Percentiles rank a stretch among this genome's conserved stretches.
Conservation (phyloP, 2,113 vertebrate genomes). For the Austrofundulus limnaeus region DNA sequence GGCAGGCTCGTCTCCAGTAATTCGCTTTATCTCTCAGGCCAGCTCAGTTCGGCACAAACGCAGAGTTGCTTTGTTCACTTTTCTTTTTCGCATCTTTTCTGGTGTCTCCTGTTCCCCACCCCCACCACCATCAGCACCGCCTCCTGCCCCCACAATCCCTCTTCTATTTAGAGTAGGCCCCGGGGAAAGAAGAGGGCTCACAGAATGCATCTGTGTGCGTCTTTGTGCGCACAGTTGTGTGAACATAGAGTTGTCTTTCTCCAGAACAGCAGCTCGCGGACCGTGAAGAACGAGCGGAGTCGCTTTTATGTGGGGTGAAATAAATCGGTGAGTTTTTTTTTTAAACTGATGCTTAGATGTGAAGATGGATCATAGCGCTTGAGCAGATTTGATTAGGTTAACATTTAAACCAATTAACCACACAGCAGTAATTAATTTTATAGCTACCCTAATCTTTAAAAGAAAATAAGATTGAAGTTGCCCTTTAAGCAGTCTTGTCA, state of each 20-base stretch:
- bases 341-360: not conserved
- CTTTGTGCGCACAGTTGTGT: slow-evolving; percentile 45
- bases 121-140: slow-evolving; percentile 12
- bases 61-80: slow-evolving; percentile 13
- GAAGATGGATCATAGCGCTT: slow-evolving; percentile 11
- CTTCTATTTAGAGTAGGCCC: slow-evolving; percentile 74
- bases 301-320: not conserved
- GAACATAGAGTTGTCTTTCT: slow-evolving; percentile 33
- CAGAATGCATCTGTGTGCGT: slow-evolving; percentile 43
- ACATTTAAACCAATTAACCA: slow-evolving; percentile 22
- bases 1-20: not conserved
- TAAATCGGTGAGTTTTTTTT: slow-evolving; percentile 3
- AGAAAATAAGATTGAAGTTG: no score
- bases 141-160: slow-evolving; percentile 70
- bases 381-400: slow-evolving; percentile 31
- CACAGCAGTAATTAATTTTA: slow-evolving; percentile 1
- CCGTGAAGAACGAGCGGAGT: not conserved
- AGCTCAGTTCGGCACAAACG: not conserved
- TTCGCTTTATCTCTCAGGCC: slow-evolving; percentile 3
- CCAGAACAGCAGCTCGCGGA: slow-evolving; percentile 17
- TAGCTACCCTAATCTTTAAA: no score
- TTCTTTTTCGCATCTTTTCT: slow-evolving; percentile 52
- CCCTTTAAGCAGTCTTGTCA: not conserved
- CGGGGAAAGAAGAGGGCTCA: slow-evolving; percentile 59
- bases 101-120: slow-evolving; percentile 26